A percentile compares a stretch with the other conserved stretches of the same genome.
Conservation (phyloP, 2,888 invertebrate genomes). For the Lordiphosa fenestrarum region DNA sequence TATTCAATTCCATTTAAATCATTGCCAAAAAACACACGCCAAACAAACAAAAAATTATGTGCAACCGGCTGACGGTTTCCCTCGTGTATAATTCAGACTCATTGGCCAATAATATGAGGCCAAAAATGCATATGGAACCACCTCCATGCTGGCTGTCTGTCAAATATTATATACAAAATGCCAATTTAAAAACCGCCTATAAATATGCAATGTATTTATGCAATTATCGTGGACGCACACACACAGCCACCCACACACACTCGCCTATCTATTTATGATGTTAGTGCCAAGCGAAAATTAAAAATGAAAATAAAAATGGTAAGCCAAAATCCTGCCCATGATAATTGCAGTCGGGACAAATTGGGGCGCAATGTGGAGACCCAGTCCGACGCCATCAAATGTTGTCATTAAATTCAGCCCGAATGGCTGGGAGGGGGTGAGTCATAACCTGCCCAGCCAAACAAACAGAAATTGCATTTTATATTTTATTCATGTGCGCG, state of each 20-base stretch:
- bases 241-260: slow-evolving; percentile 1
- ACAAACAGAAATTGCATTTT: slow-evolving; percentile 57
- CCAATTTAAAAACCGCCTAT: slow-evolving; percentile 31
- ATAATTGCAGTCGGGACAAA: slow-evolving; percentile 36
- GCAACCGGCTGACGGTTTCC: background rate
- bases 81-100: too few species aligned
- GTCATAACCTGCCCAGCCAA: slow-evolving; percentile 29
- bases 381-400: slow-evolving; percentile 42
- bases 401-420: slow-evolving; percentile 49
- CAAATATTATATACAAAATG: slow-evolving; percentile 19
- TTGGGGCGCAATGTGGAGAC: background rate
- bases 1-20: too few species aligned
- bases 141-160: slow-evolving; percentile 4
- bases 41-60: too few species aligned
- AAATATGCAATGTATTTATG: slow-evolving; percentile 54
- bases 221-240: slow-evolving; percentile 47
- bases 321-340: slow-evolving; percentile 25
- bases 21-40: too few species aligned
- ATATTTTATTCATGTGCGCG: slow-evolving; percentile 60
- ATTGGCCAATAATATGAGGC: too few species aligned
- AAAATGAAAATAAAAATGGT: slow-evolving; percentile 34
- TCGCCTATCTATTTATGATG: slow-evolving; percentile 44
- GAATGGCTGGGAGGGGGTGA: background rate
- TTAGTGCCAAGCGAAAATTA: slow-evolving; percentile 27
- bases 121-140: background rate